Evolutionary conservation across 92 coral and sea anemone species (phyloP).

Genomic region (Siderastrea siderea): DNA sequence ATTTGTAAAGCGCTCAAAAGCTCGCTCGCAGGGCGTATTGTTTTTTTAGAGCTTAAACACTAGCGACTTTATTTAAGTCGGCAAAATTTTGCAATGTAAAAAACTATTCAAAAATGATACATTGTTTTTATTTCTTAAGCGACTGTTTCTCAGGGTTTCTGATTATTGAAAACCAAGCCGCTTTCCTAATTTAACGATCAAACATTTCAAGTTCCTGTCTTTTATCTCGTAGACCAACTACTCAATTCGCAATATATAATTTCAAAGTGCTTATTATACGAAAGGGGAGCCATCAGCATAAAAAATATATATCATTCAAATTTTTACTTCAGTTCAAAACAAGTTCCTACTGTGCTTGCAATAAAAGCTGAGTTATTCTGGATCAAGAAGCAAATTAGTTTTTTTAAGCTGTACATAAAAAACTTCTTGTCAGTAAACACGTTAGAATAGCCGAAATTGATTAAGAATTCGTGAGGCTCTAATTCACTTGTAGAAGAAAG

Average conservation of each 20-base stretch:
- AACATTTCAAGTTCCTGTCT: constrained; percentile 42
- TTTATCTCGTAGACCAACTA: constrained; percentile 2
- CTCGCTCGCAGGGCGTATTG: constrained; percentile 45
- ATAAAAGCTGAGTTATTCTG: constrained; percentile 23
- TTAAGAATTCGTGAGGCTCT: constrained; percentile 36
- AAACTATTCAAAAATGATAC: constrained; percentile 47
- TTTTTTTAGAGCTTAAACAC: constrained; percentile 18
- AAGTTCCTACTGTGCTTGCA: constrained; percentile 21
- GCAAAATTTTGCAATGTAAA: constrained; percentile 33
- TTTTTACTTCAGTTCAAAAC: constrained; percentile 7
- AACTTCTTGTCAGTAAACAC: constrained; percentile 2
- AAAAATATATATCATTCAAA: background rate
- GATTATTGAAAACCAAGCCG: constrained; percentile 25
- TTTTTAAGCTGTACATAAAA: background rate
- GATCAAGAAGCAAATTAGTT: constrained; percentile 18
- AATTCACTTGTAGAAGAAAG: constrained; percentile 80
- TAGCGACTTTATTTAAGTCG: constrained; percentile 37
- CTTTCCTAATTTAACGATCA: constrained; percentile 34
- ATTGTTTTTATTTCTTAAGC: constrained; percentile 31
- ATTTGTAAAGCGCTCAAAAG: constrained; percentile 72
- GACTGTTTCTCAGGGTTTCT: constrained; percentile 2
- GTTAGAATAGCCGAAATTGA: constrained; percentile 32
- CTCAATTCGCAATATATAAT: constrained; percentile 47
- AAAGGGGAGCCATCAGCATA: background rate
- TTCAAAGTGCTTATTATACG: constrained; percentile 20